Evolutionary conservation across 2,113 vertebrate species (phyloP).

Genomic region (Irena cyanogastra): DNA sequence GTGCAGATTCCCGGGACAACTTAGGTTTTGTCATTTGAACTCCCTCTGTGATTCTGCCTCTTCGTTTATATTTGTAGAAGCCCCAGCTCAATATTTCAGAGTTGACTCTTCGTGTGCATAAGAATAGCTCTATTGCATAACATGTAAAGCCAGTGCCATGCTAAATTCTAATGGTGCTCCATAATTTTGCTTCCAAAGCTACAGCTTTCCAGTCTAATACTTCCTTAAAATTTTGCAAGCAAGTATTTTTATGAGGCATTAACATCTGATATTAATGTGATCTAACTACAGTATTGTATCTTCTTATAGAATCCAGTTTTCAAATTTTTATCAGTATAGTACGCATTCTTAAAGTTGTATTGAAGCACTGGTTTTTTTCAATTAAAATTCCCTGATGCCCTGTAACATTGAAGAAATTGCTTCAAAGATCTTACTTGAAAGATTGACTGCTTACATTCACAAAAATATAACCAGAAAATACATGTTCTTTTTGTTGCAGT

Average conservation of each 20-base stretch:
- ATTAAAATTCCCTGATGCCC: not conserved
- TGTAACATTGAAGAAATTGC: not conserved
- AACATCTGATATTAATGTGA: not conserved
- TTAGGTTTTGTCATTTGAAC: not conserved
- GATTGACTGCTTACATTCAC: not conserved
- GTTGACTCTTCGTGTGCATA: not conserved
- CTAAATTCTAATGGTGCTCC: not conserved
- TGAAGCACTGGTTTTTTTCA: not conserved
- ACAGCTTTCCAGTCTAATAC: not conserved
- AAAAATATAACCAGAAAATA: not conserved
- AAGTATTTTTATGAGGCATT: not conserved
- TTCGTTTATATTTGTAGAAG: not conserved
- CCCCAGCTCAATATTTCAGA: not conserved
- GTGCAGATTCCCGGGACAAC: not conserved
- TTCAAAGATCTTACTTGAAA: not conserved
- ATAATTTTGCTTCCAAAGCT: not conserved
- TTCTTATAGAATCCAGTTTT: not conserved
- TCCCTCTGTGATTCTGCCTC: not conserved
- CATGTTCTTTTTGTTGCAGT: slow-evolving; percentile 67
- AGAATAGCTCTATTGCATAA: not conserved
- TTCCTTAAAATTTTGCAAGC: not conserved
- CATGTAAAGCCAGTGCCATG: not conserved
- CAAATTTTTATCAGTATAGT: not conserved
- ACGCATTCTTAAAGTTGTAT: not conserved
- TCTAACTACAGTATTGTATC: not conserved